Conservation (phyloP, 2,113 vertebrate genomes). For the Halcyon senegalensis region DNA sequence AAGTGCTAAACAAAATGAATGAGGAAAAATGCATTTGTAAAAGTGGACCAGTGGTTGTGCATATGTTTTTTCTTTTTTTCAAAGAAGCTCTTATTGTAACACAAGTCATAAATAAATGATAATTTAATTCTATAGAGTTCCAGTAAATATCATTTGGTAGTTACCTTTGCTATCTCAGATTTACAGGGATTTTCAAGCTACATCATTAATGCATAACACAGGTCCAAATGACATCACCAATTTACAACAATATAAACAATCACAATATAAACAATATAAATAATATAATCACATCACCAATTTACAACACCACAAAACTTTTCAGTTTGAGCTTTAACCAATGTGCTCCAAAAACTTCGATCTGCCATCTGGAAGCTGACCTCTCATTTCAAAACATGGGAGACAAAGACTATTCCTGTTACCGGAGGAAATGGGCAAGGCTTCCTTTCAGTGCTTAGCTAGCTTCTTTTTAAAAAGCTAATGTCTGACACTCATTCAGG, state of each 20-base stretch:
- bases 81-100: background rate
- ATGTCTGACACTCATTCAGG: background rate
- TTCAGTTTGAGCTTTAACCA: background rate
- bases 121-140: background rate
- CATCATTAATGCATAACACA: background rate
- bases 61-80: background rate
- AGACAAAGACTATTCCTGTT: background rate
- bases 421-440: slow-evolving; percentile 32
- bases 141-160: background rate
- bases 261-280: background rate
- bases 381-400: background rate
- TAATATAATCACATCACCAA: background rate
- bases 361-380: background rate
- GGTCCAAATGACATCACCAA: background rate
- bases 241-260: background rate
- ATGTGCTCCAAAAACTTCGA: background rate
- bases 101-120: background rate
- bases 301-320: background rate
- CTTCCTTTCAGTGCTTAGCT: background rate
- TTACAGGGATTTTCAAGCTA: background rate
- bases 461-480: background rate
- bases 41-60: background rate
- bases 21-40: background rate
- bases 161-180: background rate
- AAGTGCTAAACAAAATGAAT: background rate